These are phyloP conservation scores for Alaudala cheleensis DNA, from an alignment of 2,113 vertebrate species.

Conservation along the genomic window DNA sequence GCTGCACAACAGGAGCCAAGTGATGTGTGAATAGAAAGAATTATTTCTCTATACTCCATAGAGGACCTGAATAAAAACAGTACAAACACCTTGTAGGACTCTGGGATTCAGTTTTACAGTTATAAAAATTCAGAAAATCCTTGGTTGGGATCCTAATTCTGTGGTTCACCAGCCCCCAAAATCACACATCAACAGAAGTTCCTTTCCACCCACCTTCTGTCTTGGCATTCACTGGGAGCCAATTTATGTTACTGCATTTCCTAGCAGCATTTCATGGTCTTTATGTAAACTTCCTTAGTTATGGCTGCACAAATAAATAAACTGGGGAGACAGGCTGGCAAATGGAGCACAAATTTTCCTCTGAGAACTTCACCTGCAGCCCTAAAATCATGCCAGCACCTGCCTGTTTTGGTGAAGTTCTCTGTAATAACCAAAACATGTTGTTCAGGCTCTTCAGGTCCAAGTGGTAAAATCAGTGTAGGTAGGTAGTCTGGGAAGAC, in stretches of 20 bases:
- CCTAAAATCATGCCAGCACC: slow-evolving; percentile 29
- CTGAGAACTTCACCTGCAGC: slow-evolving; percentile 16
- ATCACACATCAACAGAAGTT: not conserved
- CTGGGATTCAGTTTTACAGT: not conserved
- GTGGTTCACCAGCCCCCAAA: not conserved
- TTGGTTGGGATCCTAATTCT: not conserved
- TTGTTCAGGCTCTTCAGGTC: slow-evolving; percentile 38
- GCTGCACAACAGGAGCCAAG: not conserved
- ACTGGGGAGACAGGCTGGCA: not conserved
- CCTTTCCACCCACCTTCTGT: not conserved
- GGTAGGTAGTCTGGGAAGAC: not conserved
- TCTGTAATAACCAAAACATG: not conserved
- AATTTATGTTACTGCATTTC: not conserved
- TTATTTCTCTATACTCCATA: not conserved
- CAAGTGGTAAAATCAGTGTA: not conserved
- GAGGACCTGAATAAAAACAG: not conserved
- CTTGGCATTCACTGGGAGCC: not conserved
- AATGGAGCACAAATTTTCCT: not conserved
- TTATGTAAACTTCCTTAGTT: slow-evolving; percentile 38
- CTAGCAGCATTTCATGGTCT: not conserved
- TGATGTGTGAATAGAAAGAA: not conserved
- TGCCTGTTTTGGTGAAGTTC: slow-evolving; percentile 19
- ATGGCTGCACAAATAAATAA: not conserved
- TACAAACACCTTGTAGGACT: not conserved
- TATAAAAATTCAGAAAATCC: not conserved